Conservation (phyloP, 2,888 invertebrate species). For the Drosophila mercatorum region DNA sequence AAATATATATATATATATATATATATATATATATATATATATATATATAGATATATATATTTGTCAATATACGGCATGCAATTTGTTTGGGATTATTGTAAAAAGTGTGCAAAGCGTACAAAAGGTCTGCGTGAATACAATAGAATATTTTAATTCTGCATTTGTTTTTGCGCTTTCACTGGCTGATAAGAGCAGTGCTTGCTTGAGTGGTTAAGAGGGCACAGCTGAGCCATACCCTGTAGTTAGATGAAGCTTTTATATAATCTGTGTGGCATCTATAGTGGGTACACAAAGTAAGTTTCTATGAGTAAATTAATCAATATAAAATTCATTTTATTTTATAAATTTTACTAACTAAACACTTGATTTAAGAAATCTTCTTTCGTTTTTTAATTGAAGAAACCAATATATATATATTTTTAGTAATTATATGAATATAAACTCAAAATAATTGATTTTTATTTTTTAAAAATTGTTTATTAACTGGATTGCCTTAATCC, state of each 20-base stretch:
- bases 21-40: neutral
- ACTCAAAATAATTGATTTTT: neutral
- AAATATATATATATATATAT: neutral
- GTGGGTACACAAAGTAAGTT: neutral
- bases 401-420: neutral
- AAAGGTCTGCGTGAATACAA: slow-evolving; percentile 17
- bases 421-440: neutral
- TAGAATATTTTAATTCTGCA: slow-evolving; percentile 21
- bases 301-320: neutral
- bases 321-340: neutral
- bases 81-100: slow-evolving; percentile 36
- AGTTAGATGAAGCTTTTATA: neutral
- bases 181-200: slow-evolving; percentile 4
- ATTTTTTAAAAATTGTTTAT: neutral
- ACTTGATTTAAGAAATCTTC: too few relatives aligned
- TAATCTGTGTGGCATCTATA: neutral
- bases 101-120: slow-evolving; percentile 9
- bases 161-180: slow-evolving; percentile 10
- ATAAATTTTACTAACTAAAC: neutral
- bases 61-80: slow-evolving; percentile 7
- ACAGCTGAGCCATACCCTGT: neutral
- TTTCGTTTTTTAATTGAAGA: neutral
- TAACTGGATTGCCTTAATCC: neutral
- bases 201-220: too few relatives aligned
- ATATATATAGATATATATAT: neutral